These are phyloP conservation scores for Simalia tracyae DNA, from an alignment of 2,797 vertebrate species.

Conservation along the genomic window DNA sequence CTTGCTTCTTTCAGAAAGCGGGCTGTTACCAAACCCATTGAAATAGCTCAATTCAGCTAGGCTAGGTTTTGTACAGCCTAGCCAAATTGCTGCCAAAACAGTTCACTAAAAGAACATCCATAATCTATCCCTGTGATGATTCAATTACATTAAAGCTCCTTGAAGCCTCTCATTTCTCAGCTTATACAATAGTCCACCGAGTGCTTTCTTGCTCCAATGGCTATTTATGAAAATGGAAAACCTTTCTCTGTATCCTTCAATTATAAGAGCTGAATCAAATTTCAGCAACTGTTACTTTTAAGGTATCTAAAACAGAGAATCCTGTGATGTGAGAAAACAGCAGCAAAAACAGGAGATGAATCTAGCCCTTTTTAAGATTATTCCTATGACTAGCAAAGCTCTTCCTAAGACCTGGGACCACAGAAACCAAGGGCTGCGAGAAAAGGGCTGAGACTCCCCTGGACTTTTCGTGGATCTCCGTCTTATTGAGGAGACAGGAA, in stretches of 20 bases:
- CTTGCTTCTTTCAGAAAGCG: not conserved
- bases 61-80: rapidly evolving
- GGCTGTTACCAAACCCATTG: rapidly evolving
- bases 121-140: not conserved
- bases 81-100: not conserved
- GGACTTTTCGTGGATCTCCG: not conserved
- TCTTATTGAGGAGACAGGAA: too few species aligned
- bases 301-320: not conserved
- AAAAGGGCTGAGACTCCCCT: too few species aligned
- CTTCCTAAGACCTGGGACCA: too few species aligned
- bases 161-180: not conserved
- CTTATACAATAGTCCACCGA: not conserved
- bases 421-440: not conserved
- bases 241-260: rapidly evolving
- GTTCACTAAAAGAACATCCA: not conserved
- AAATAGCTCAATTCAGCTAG: too few species aligned
- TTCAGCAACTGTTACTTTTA: rapidly evolving
- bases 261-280: not conserved
- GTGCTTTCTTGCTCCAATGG: not conserved
- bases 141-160: not conserved
- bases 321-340: rapidly evolving
- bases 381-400: not conserved
- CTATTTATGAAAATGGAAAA: not conserved
- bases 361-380: not conserved
- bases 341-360: not conserved